A percentile compares a stretch with the other conserved stretches of the same genome.
Conservation (phyloP, 2,888 invertebrate species). For the Rhagonycha fulva region DNA sequence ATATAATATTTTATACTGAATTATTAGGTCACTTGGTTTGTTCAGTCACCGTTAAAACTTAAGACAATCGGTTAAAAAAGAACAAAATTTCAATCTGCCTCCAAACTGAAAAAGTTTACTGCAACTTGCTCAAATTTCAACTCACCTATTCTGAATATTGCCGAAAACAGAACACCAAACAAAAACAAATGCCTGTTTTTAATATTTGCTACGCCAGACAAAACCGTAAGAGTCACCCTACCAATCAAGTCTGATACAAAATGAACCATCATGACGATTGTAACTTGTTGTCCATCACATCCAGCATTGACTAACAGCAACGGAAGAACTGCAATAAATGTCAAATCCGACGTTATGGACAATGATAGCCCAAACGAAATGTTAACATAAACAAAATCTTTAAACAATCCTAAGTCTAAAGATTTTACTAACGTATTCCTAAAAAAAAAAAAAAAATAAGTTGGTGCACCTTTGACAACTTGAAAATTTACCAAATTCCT, state of each 20-base stretch:
- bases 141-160: slow-evolving; percentile 70
- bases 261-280: slow-evolving; percentile 70
- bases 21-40: no score
- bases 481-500: slow-evolving; percentile 3
- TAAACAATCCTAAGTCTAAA: slow-evolving; percentile 65
- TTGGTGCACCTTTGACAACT: not conserved
- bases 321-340: slow-evolving; percentile 72
- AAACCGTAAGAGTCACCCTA: slow-evolving; percentile 64
- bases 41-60: no score
- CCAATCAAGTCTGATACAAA: slow-evolving; percentile 71
- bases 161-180: slow-evolving; percentile 66
- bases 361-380: slow-evolving; percentile 72
- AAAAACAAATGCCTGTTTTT: slow-evolving; percentile 70
- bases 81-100: no score
- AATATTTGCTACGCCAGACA: slow-evolving; percentile 64
- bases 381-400: slow-evolving; percentile 68
- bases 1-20: no score
- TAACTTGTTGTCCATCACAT: slow-evolving; percentile 63
- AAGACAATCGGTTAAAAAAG: no score
- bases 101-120: no score
- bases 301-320: slow-evolving; percentile 63
- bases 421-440: slow-evolving; percentile 62
- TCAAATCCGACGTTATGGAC: slow-evolving; percentile 70
- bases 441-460: slow-evolving; percentile 33
- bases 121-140: slow-evolving; percentile 25